Percentiles rank a stretch among this genome's conserved stretches.
phyloP scores from a whole-genome alignment of 2,888 invertebrate genomes.

The Arrhopalites spinosus region DNA sequence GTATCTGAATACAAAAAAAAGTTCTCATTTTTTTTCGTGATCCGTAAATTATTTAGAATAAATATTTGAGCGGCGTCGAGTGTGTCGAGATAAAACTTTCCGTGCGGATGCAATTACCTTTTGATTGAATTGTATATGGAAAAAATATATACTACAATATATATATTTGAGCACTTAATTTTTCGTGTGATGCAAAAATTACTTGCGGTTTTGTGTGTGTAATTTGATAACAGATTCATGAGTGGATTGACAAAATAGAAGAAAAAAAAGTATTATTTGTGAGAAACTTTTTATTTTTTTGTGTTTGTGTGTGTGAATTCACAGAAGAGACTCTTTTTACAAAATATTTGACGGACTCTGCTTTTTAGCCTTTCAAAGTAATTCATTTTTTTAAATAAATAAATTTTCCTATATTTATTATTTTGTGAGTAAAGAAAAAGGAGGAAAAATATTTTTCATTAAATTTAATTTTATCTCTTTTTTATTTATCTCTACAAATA shows the following conservation, averaged over 20 bases:
- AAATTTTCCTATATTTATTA: no score
- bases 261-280: neutral
- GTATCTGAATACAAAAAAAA: neutral
- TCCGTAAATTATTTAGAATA: neutral
- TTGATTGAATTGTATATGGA: no score
- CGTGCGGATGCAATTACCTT: constrained; percentile 22
- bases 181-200: constrained; percentile 24
- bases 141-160: no score
- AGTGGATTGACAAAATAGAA: constrained; percentile 18
- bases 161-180: constrained; percentile 15
- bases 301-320: no score
- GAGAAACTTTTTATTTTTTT: neutral
- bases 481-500: no score
- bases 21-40: neutral
- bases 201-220: constrained; percentile 35
- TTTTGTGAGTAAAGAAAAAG: no score
- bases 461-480: no score
- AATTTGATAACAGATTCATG: constrained; percentile 33
- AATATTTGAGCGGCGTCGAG: neutral
- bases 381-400: no score
- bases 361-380: no score
- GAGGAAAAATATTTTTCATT: no score
- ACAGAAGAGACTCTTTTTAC: neutral
- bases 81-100: neutral
- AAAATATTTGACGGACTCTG: neutral